phyloP scores from a whole-genome alignment of 2,888 invertebrate species.

The Globia sparganii region DNA sequence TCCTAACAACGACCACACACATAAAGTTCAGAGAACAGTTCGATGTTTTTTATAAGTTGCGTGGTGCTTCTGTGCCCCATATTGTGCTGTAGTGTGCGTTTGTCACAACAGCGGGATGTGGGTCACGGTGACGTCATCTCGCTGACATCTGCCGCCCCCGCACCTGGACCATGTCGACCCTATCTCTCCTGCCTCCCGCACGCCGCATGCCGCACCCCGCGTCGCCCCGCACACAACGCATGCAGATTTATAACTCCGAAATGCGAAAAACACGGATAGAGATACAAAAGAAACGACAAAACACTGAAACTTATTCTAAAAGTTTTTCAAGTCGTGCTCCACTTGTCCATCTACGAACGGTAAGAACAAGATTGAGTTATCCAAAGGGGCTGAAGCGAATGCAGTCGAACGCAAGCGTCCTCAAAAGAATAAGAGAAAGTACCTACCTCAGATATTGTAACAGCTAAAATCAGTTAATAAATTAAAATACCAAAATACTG shows the following conservation, averaged over 20 bases:
- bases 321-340: background rate
- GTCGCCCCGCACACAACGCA: conserved; percentile 66
- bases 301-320: background rate
- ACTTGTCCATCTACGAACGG: background rate
- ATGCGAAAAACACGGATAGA: conserved; percentile 27
- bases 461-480: conserved; percentile 20
- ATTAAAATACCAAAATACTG: conserved; percentile 42
- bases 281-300: conserved; percentile 6
- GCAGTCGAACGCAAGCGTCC: background rate
- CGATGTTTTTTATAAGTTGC: background rate
- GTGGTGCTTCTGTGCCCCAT: conserved; percentile 7
- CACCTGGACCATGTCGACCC: conserved; percentile 76
- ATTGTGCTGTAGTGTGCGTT: background rate
- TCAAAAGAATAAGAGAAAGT: conserved; percentile 41
- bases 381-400: background rate
- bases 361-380: background rate
- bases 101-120: conserved; percentile 73
- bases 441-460: conserved; percentile 2
- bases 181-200: conserved; percentile 35
- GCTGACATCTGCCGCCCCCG: conserved; percentile 86
- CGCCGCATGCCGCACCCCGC: conserved; percentile 34
- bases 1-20: background rate
- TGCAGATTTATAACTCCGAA: conserved; percentile 82
- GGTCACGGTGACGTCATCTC: conserved; percentile 72
- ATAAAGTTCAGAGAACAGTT: no score